phyloP scores from a whole-genome alignment of 1,140 invertebrate genomes.

The Eueides isabella region DNA sequence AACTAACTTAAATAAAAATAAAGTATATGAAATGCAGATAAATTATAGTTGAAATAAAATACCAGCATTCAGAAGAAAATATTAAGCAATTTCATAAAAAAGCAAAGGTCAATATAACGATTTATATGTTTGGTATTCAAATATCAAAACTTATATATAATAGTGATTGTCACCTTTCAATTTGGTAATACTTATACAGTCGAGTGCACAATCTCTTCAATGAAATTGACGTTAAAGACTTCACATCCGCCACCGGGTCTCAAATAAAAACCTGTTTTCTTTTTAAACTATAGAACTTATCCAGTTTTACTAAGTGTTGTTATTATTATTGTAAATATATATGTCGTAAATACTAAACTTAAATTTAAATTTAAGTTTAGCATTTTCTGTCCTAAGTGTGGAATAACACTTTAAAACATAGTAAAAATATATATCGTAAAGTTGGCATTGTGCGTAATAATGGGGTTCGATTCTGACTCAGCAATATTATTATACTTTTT shows the following conservation, averaged over 20 bases:
- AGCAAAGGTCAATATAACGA: not conserved
- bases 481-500: too few species aligned
- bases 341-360: not conserved
- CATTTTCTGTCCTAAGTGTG: too few species aligned
- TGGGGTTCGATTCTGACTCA: too few species aligned
- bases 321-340: too few species aligned
- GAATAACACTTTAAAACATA: too few species aligned
- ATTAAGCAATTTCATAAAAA: too few species aligned
- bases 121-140: not conserved
- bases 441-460: too few species aligned
- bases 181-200: conserved; percentile 6
- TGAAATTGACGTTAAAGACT: conserved; percentile 2
- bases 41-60: too few species aligned
- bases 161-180: conserved; percentile 20
- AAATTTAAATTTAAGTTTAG: too few species aligned
- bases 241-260: conserved; percentile 3
- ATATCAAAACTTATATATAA: not conserved
- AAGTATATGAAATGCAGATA: not conserved
- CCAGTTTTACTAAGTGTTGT: not conserved
- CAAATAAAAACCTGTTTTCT: not conserved
- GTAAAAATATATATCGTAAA: too few species aligned
- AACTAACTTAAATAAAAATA: not conserved
- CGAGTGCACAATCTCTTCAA: conserved; percentile 1
- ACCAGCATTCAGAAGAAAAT: too few species aligned
- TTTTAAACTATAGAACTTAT: not conserved